phyloP scores from a whole-genome alignment of 1,140 invertebrate species.

The Zaprionus nigranus region DNA sequence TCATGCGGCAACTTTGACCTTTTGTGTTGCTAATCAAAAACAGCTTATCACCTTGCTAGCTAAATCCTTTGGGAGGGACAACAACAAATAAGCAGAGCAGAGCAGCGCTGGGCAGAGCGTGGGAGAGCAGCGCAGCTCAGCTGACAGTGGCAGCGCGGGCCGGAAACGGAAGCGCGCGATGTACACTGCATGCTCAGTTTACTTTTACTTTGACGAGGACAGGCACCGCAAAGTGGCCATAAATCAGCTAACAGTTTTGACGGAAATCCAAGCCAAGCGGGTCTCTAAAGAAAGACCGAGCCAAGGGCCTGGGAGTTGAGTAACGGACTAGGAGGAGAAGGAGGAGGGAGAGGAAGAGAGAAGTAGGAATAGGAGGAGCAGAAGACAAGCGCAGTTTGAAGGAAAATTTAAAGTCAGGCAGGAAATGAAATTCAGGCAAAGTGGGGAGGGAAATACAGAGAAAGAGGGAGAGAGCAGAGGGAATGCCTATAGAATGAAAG shows the following conservation, averaged over 20 bases:
- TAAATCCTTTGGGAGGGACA: conserved; percentile 55
- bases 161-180: conserved; percentile 52
- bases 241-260: conserved; percentile 76
- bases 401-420: background rate
- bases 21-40: conserved; percentile 60
- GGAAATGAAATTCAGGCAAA: background rate
- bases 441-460: too few species aligned
- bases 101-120: background rate
- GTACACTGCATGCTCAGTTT: conserved; percentile 56
- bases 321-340: too few species aligned
- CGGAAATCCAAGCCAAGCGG: conserved; percentile 65
- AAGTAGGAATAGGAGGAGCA: background rate
- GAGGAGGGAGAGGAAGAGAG: background rate
- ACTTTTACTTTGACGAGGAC: conserved; percentile 40
- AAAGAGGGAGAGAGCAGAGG: too few species aligned
- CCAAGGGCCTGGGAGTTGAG: background rate
- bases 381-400: background rate
- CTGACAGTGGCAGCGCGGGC: conserved; percentile 15
- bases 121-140: background rate
- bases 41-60: conserved; percentile 67
- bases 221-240: conserved; percentile 46
- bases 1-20: conserved; percentile 38
- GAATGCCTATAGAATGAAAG: background rate
- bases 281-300: background rate
- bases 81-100: conserved; percentile 12